Percentiles rank a stretch among this genome's conserved stretches.
Evolutionary conservation across 2,113 vertebrate genomes (phyloP).

Genomic region (Oncorhynchus masou): DNA sequence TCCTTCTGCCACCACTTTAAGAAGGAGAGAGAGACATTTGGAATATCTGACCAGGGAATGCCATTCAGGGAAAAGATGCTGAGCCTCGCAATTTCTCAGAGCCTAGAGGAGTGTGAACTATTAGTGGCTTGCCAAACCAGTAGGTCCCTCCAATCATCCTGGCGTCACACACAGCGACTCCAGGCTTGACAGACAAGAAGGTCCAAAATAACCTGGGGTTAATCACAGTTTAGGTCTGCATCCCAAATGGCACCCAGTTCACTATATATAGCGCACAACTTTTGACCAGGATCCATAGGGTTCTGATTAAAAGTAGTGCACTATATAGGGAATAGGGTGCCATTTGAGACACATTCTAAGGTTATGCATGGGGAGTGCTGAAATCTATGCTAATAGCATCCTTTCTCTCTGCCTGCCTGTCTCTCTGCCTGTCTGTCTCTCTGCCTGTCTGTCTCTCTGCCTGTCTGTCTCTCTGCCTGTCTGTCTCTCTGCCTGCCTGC

Average conservation of each 20-base stretch:
- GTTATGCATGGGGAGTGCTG: conserved; percentile 41
- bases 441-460: background rate
- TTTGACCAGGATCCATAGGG: no score
- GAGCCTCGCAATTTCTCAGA: conserved; percentile 43
- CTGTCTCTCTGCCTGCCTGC: no score
- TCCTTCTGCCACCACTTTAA: conserved; percentile 27
- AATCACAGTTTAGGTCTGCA: conserved; percentile 38
- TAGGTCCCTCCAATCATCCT: conserved; percentile 40
- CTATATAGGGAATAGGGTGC: no score
- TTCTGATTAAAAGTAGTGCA: no score
- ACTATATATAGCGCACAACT: no score
- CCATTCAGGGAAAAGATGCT: conserved; percentile 58
- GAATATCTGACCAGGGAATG: conserved; percentile 51
- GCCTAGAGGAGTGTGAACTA: conserved; percentile 47
- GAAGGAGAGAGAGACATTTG: conserved; percentile 27
- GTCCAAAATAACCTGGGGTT: conserved; percentile 69
- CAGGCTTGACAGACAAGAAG: conserved; percentile 50
- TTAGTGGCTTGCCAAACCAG: conserved; percentile 38
- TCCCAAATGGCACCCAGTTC: no score
- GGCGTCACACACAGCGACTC: conserved; percentile 45
- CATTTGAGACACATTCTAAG: conserved; percentile 6
- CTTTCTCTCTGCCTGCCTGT: background rate
- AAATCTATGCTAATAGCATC: conserved; percentile 52
- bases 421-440: no score
- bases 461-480: no score